Conservation (phyloP, 2,888 invertebrate species). For the Drosophila mimetica region DNA sequence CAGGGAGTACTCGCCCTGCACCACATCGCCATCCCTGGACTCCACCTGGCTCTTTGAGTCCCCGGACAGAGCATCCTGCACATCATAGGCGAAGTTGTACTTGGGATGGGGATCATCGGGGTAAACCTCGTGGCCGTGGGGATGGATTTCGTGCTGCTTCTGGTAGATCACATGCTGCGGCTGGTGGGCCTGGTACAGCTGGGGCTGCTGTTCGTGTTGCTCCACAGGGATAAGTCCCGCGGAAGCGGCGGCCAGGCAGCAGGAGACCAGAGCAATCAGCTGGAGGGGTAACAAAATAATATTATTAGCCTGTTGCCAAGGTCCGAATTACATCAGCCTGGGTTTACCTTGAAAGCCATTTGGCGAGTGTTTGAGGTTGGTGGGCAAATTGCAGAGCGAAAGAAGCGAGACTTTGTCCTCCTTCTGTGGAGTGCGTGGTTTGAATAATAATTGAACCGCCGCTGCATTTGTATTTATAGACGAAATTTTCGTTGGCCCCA, state of each 20-base stretch:
- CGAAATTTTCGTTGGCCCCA: slow-evolving; percentile 44
- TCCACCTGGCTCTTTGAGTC: slow-evolving; percentile 84
- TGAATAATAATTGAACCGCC: slow-evolving; percentile 77
- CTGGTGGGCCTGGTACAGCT: slow-evolving; percentile 53
- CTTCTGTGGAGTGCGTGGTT: slow-evolving; percentile 69
- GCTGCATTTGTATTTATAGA: slow-evolving; percentile 80
- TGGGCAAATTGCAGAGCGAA: slow-evolving; percentile 43
- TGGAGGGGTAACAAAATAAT: slow-evolving; percentile 18
- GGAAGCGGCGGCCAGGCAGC: slow-evolving; percentile 63
- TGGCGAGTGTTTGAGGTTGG: slow-evolving; percentile 47
- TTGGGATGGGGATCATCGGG: slow-evolving; percentile 81
- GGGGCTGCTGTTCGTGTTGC: slow-evolving; percentile 64
- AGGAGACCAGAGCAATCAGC: slow-evolving; percentile 67
- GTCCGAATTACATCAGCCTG: slow-evolving; percentile 28
- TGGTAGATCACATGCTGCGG: slow-evolving; percentile 70
- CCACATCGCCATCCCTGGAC: slow-evolving; percentile 83
- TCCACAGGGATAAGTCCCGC: slow-evolving; percentile 76
- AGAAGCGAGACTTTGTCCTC: slow-evolving; percentile 68
- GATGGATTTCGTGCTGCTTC: slow-evolving; percentile 68
- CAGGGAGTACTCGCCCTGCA: slow-evolving; percentile 84
- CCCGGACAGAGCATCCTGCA: slow-evolving; percentile 82
- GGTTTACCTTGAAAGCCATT: slow-evolving; percentile 81
- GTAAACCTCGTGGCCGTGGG: slow-evolving; percentile 72
- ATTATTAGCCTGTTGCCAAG: slow-evolving; percentile 13
- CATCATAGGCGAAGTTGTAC: slow-evolving; percentile 83